Evolutionary conservation across 2,113 vertebrate species (phyloP).

Genomic region (Blennius ocellaris): DNA sequence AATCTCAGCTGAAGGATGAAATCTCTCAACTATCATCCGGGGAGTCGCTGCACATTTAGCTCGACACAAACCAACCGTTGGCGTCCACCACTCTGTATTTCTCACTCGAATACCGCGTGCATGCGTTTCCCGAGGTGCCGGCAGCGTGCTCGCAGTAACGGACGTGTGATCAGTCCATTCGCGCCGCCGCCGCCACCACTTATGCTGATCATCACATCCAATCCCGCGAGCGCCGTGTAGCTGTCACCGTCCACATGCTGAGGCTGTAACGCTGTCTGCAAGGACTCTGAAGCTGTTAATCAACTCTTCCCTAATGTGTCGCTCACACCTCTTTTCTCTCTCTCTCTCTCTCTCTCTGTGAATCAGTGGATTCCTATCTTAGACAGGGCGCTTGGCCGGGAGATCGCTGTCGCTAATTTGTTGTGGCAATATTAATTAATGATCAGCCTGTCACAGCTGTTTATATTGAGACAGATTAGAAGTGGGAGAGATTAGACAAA

Average conservation of each 20-base stretch:
- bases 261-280: constrained; percentile 61
- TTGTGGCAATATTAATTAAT: constrained; percentile 90
- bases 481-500: constrained; percentile 83
- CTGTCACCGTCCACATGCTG: constrained; percentile 57
- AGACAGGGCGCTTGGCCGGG: constrained; percentile 62
- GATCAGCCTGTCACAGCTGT: constrained; percentile 82
- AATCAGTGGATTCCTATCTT: constrained; percentile 74
- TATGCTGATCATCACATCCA: constrained; percentile 48
- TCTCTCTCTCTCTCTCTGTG: constrained; percentile 43
- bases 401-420: constrained; percentile 85
- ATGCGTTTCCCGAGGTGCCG: no score
- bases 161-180: no score
- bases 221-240: constrained; percentile 41
- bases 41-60: no score
- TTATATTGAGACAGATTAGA: constrained; percentile 87
- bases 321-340: constrained; percentile 78
- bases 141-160: no score
- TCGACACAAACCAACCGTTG: no score
- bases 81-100: no score
- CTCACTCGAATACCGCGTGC: no score
- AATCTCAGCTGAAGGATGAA: no score
- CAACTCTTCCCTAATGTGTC: constrained; percentile 71
- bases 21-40: no score
- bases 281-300: constrained; percentile 73
- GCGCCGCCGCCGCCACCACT: constrained; percentile 13